Percentiles rank a stretch among this genome's conserved stretches.
These are phyloP conservation scores for Tigriopus californicus DNA, from an alignment of 2,888 invertebrate genomes.

Conservation along the genomic window DNA sequence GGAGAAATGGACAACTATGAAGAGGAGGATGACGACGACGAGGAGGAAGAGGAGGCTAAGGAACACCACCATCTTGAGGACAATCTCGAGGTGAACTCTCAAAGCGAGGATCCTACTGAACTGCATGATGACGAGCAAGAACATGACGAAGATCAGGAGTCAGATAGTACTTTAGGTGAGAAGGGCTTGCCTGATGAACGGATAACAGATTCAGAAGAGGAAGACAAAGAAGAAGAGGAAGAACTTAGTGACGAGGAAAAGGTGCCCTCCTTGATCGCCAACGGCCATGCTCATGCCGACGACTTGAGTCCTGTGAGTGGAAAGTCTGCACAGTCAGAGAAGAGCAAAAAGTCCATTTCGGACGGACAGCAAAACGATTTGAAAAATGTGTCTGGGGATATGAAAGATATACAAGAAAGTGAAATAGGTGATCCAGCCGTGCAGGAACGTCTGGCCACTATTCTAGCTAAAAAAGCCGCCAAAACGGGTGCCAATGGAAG, in stretches of 20 bases:
- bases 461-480: constrained; percentile 21
- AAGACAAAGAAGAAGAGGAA: background rate
- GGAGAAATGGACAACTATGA: background rate
- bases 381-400: too few relatives aligned
- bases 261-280: background rate
- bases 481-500: background rate
- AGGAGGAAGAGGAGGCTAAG: too few relatives aligned
- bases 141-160: background rate
- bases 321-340: too few relatives aligned
- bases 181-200: too few relatives aligned
- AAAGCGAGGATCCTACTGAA: too few relatives aligned
- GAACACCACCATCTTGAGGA: too few relatives aligned
- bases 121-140: background rate
- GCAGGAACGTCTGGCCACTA: background rate
- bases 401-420: background rate
- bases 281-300: background rate
- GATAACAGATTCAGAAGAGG: too few relatives aligned
- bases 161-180: background rate
- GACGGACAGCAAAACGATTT: too few relatives aligned
- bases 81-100: too few relatives aligned
- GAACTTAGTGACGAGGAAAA: background rate
- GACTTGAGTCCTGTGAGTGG: too few relatives aligned
- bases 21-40: background rate
- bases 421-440: background rate
- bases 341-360: too few relatives aligned